A percentile compares a stretch with the other conserved stretches of the same genome.
These are phyloP conservation scores for Pituophis catenifer DNA, from an alignment of 2,113 vertebrate species.

Conservation along the genomic window DNA sequence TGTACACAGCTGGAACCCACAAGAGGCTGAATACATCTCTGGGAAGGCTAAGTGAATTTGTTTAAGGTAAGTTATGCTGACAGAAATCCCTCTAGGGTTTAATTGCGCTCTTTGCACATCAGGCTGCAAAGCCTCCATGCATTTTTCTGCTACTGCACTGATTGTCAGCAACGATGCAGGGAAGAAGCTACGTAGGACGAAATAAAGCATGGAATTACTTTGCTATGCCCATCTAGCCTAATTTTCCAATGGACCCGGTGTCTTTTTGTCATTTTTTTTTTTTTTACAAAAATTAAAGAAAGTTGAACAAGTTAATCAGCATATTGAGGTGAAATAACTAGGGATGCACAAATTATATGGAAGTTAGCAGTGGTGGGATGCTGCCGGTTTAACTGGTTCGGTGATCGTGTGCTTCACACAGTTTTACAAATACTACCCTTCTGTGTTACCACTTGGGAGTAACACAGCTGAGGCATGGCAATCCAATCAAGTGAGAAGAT, in stretches of 20 bases:
- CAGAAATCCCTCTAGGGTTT: not conserved
- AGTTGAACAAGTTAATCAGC: conserved; percentile 48
- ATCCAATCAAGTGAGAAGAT: too few relatives aligned
- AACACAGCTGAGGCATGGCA: too few relatives aligned
- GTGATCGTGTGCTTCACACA: too few relatives aligned
- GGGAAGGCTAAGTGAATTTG: not conserved
- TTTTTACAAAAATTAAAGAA: conserved; percentile 58
- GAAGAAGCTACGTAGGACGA: not conserved
- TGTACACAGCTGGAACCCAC: not conserved
- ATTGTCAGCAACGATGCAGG: not conserved
- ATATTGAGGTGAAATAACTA: conserved; percentile 55
- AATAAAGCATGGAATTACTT: not conserved
- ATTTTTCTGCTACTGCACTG: not conserved
- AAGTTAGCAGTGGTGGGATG: not conserved
- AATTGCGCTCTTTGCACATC: not conserved
- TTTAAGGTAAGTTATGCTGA: not conserved
- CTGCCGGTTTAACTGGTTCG: too few relatives aligned
- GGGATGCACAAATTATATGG: conserved; percentile 54
- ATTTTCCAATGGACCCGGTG: not conserved
- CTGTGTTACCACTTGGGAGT: too few relatives aligned
- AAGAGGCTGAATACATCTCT: not conserved
- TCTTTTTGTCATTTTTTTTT: not conserved
- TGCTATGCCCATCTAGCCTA: not conserved
- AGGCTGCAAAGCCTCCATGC: not conserved
- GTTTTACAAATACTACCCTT: too few relatives aligned